Conservation (phyloP, 2,797 vertebrate species). For the Anniella stebbinsi region DNA sequence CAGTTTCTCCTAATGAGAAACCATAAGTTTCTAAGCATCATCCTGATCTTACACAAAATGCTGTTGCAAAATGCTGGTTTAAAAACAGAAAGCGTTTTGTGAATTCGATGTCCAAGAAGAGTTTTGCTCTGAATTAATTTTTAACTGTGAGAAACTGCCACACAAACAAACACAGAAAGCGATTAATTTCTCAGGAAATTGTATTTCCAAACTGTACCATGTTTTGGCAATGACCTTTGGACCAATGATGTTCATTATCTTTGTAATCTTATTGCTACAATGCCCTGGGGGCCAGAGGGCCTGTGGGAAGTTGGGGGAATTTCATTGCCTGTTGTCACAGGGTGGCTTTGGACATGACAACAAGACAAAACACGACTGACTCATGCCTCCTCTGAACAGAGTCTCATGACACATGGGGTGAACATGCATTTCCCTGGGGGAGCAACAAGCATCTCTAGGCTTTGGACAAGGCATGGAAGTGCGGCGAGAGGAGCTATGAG, state of each 20-base stretch:
- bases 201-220: not conserved
- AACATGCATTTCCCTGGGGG: not conserved
- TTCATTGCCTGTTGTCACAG: not conserved
- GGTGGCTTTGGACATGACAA: not conserved
- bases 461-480: not conserved
- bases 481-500: not conserved
- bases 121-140: not conserved
- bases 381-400: conserved; percentile 1
- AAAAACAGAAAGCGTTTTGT: not conserved
- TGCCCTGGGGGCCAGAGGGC: not conserved
- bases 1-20: not conserved
- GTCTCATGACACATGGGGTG: not conserved
- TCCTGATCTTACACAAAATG: not conserved
- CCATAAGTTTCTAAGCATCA: not conserved
- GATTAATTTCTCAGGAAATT: not conserved
- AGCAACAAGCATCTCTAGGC: not conserved
- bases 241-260: not conserved
- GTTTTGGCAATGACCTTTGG: not conserved
- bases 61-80: not conserved
- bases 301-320: not conserved
- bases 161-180: not conserved
- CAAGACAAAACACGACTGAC: not conserved
- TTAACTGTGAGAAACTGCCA: not conserved
- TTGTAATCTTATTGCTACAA: not conserved
- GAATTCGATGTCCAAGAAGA: not conserved